Conservation (phyloP, 2,888 invertebrate genomes). For the Nomada lathburiana region DNA sequence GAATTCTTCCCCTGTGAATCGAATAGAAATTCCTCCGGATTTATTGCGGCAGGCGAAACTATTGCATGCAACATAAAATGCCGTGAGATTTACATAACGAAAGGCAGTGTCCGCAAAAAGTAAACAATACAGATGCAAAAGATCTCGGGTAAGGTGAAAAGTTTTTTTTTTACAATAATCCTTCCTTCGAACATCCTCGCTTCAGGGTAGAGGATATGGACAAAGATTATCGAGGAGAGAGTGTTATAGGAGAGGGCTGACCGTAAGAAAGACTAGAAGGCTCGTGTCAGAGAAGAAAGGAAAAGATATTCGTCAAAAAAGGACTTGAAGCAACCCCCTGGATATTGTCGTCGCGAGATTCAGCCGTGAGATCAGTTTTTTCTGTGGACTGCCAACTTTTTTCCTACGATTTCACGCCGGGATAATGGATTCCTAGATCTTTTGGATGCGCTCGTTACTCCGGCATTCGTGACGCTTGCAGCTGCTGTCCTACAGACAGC, state of each 20-base stretch:
- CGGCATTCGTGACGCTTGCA: conserved; percentile 82
- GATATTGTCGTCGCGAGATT: conserved; percentile 78
- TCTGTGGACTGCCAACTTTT: conserved; percentile 74
- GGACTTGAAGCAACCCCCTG: conserved; percentile 73
- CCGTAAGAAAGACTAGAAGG: conserved; percentile 22
- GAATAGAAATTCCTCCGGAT: too few species aligned
- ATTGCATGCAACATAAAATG: neutral
- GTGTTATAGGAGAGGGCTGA: conserved; percentile 16
- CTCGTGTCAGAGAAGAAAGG: conserved; percentile 30
- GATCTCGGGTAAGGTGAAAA: neutral
- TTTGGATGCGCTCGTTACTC: conserved; percentile 84
- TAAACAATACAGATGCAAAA: neutral
- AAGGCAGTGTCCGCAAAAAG: neutral
- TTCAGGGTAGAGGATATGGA: conserved; percentile 23
- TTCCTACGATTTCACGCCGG: conserved; percentile 79
- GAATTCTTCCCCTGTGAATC: too few species aligned
- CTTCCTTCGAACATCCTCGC: conserved; percentile 5
- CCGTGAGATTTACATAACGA: neutral
- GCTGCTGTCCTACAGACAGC: conserved; percentile 70
- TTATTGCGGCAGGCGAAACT: too few species aligned
- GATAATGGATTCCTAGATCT: conserved; percentile 82
- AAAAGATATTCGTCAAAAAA: conserved; percentile 62
- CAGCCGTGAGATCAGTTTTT: conserved; percentile 79
- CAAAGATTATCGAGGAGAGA: conserved; percentile 21
- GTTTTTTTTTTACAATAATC: conserved; percentile 14